These are phyloP conservation scores for Limnephilus rhombicus DNA, from an alignment of 2,888 invertebrate species.

Conservation along the genomic window DNA sequence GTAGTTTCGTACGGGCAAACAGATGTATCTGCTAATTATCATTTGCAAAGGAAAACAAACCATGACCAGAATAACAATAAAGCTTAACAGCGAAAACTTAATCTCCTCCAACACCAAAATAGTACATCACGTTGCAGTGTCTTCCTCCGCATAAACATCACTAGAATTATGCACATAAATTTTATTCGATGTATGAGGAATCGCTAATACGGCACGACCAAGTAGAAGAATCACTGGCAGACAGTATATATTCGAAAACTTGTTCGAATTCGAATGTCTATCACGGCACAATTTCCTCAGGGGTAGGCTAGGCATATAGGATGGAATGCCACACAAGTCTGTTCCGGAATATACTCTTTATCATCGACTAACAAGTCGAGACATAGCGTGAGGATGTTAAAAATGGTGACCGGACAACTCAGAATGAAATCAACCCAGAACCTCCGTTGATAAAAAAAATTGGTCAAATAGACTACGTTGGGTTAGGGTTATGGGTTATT, in stretches of 20 bases:
- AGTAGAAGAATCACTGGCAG: neutral
- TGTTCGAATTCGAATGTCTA: too few relatives aligned
- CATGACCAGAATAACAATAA: constrained; percentile 12
- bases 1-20: neutral
- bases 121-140: constrained; percentile 11
- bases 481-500: too few relatives aligned
- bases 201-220: neutral
- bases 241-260: neutral
- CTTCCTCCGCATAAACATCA: constrained; percentile 1
- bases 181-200: neutral
- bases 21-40: neutral
- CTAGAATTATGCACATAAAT: neutral
- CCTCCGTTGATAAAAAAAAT: too few relatives aligned
- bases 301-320: too few relatives aligned
- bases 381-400: too few relatives aligned
- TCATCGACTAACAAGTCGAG: too few relatives aligned
- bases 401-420: too few relatives aligned
- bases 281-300: too few relatives aligned
- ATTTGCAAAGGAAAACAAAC: constrained; percentile 18
- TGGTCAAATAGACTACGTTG: too few relatives aligned
- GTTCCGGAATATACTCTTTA: too few relatives aligned
- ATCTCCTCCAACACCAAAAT: constrained; percentile 13
- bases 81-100: neutral
- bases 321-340: too few relatives aligned
- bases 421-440: too few relatives aligned